Evolutionary conservation across 2,113 vertebrate genomes (phyloP).

Genomic region (Leucosticte australis): DNA sequence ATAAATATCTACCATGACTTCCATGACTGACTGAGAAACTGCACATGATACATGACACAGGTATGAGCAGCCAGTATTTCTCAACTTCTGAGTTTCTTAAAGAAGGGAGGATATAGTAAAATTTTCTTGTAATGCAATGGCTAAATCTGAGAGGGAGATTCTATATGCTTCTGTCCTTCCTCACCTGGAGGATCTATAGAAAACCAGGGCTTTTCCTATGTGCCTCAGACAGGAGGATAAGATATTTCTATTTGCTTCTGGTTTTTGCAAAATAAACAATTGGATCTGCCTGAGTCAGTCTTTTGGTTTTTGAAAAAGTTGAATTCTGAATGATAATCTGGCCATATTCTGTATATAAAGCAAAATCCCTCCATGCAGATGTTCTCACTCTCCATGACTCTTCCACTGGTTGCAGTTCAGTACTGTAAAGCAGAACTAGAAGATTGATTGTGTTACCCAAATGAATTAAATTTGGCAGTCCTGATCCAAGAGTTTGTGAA

Average conservation of each 20-base stretch:
- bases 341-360: neutral
- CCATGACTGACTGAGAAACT: neutral
- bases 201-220: neutral
- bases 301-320: neutral
- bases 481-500: neutral
- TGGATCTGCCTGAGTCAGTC: neutral
- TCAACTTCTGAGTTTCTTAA: neutral
- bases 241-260: neutral
- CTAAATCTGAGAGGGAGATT: neutral
- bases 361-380: neutral
- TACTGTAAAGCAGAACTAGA: neutral
- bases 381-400: neutral
- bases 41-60: neutral
- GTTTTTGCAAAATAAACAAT: neutral
- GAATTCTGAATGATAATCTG: neutral
- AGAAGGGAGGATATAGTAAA: neutral
- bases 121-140: neutral
- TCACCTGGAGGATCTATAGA: neutral
- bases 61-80: neutral
- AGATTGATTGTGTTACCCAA: neutral
- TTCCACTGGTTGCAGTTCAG: neutral
- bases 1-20: neutral
- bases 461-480: neutral
- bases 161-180: neutral
- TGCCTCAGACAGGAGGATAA: neutral